These are phyloP conservation scores for Prenolepis imparis DNA, from an alignment of 2,888 invertebrate genomes.

Conservation along the genomic window DNA sequence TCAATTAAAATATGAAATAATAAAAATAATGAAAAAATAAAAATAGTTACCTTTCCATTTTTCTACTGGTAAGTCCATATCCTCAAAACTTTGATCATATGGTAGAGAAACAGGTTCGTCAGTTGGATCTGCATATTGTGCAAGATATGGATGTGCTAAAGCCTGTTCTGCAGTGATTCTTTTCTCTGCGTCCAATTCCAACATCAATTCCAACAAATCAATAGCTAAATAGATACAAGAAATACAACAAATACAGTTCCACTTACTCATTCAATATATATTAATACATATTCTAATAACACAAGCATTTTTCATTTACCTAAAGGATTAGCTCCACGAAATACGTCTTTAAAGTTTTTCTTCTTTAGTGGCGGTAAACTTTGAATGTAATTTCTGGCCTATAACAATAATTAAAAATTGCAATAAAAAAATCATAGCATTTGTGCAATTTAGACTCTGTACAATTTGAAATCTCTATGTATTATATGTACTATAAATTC, in stretches of 20 bases:
- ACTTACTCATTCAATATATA: neutral
- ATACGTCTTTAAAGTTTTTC: conserved; percentile 96
- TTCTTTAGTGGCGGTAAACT: conserved; percentile 94
- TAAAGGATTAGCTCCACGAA: conserved; percentile 96
- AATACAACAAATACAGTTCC: conserved; percentile 21
- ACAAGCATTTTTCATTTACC: conserved; percentile 84
- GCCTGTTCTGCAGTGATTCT: conserved; percentile 95
- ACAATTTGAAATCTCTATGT: neutral
- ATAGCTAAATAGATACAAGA: conserved; percentile 89
- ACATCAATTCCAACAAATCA: conserved; percentile 97
- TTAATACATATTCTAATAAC: neutral
- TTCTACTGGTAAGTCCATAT: conserved; percentile 96
- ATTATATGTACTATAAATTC: neutral
- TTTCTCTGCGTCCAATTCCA: conserved; percentile 98
- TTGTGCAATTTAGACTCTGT: neutral
- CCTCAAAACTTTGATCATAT: conserved; percentile 98
- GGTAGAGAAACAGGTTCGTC: conserved; percentile 97
- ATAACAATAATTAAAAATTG: conserved; percentile 77
- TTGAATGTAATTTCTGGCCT: conserved; percentile 98
- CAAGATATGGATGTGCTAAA: conserved; percentile 95
- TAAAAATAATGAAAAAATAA: no score
- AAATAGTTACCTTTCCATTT: conserved; percentile 96
- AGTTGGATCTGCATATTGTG: conserved; percentile 98
- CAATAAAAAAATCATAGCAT: neutral
- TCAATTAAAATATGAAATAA: conserved; percentile 7